phyloP scores from a whole-genome alignment of 2,113 vertebrate species.

The Corythornis cristatus region DNA sequence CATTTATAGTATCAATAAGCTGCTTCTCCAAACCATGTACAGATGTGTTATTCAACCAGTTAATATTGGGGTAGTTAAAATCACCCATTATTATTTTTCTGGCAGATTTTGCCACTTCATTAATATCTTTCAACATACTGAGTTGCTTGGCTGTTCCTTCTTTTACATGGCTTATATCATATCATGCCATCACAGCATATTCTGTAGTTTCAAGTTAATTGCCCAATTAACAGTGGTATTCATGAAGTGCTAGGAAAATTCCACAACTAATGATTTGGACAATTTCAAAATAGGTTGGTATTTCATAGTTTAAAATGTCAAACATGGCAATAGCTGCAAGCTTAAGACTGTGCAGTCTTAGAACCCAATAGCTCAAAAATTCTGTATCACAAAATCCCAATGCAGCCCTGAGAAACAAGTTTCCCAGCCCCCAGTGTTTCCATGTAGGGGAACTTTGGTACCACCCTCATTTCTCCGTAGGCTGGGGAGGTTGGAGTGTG shows the following conservation, averaged over 20 bases:
- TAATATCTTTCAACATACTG: slow-evolving; percentile 76
- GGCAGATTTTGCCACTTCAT: slow-evolving; percentile 77
- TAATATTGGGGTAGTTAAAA: slow-evolving; percentile 78
- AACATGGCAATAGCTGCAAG: slow-evolving; percentile 77
- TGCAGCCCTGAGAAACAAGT: background rate
- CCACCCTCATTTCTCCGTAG: background rate
- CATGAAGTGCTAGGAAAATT: slow-evolving; percentile 82
- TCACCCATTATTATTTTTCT: slow-evolving; percentile 78
- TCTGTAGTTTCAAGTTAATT: slow-evolving; percentile 83
- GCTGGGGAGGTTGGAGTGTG: background rate
- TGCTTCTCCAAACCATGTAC: slow-evolving; percentile 78
- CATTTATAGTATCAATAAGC: slow-evolving; percentile 74
- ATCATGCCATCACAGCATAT: slow-evolving; percentile 82
- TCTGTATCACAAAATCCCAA: background rate
- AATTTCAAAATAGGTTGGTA: slow-evolving; percentile 84
- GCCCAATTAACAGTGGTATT: slow-evolving; percentile 85
- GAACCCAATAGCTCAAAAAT: slow-evolving; percentile 48
- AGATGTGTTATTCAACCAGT: slow-evolving; percentile 78
- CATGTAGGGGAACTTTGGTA: background rate
- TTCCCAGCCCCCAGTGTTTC: background rate
- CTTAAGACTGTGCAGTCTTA: slow-evolving; percentile 71
- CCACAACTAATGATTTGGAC: slow-evolving; percentile 78
- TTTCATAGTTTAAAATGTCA: slow-evolving; percentile 84
- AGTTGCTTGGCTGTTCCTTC: slow-evolving; percentile 78
- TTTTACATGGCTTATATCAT: slow-evolving; percentile 81